Base-by-base conservation (phyloP, 1,140 invertebrate genomes). In the Microplitis demolitor region DNA sequence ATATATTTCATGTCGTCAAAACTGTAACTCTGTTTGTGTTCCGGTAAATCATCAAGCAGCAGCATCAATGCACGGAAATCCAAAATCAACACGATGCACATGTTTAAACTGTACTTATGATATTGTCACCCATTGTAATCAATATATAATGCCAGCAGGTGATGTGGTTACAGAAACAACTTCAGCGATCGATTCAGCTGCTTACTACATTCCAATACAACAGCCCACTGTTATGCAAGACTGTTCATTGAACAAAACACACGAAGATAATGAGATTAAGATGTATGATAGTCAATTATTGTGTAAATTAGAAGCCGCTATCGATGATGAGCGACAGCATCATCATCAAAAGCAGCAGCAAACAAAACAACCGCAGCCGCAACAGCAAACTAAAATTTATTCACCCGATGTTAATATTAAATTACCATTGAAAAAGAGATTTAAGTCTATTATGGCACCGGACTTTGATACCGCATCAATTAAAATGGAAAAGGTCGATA, bases 391-490 rank as follows among this genome's bases (percentile, higher is more conserved):
- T 39, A 68, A 68, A 54, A 37, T 68, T 39, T 68, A 58, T 11
- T 4, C 56, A 16, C 5, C 66, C 11, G 71, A 79, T 75, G 8
- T 78, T 2, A 77, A 79, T 13, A 82, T 77, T 31, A 85, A 82
- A 39, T 66, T 86, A 39, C 86, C 86, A 2, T 64, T 86, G 8
- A 87, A 87, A 37, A 87, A 87, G 54, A 76, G 86, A 51, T 67
- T 84, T 8, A 87, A 84, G n/a, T 81, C 80, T 6, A 79, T 80
- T 71, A 76, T 78, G 72, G 74, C 79, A 0, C 69, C 78, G 71
- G 60, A 72, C 1, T 82, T 75, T 35, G 73, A 73, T 0, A 74
- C 81, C 3, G 5, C 71, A 4, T 14, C 60, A 9, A 78, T 81
- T n/a, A 81, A 83, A 31, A 58, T 62, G 0, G 67, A 78, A 53